These are phyloP conservation scores for Phocides pigmalion DNA, from an alignment of 1,140 invertebrate species.

Conservation along the genomic window DNA sequence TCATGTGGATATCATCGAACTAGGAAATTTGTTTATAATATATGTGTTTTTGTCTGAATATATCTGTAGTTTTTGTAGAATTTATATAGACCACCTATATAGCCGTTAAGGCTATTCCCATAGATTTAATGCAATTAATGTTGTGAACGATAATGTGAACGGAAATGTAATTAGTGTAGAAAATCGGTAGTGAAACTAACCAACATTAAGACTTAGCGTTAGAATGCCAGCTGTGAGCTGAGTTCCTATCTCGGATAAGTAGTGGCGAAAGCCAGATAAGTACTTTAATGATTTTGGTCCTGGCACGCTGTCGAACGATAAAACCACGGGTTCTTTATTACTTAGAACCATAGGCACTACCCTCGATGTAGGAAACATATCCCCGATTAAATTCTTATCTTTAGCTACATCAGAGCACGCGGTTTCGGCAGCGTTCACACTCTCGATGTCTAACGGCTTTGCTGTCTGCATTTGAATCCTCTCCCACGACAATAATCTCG, in stretches of 20 bases:
- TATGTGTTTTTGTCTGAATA: no score
- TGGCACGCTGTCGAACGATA: constrained; percentile 86
- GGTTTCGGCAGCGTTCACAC: constrained; percentile 22
- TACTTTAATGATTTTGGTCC: constrained; percentile 85
- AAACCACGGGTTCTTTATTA: constrained; percentile 60
- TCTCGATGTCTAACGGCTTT: constrained; percentile 37
- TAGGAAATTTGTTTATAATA: no score
- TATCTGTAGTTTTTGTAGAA: no score
- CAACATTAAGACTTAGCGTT: constrained; percentile 84
- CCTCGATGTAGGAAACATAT: constrained; percentile 55
- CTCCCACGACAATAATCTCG: constrained; percentile 18
- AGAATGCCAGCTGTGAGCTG: constrained; percentile 85
- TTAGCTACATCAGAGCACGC: constrained; percentile 30
- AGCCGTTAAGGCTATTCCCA: no score
- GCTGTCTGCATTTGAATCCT: constrained; percentile 40
- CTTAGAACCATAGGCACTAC: constrained; percentile 60
- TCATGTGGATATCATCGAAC: no score
- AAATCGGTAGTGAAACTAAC: constrained; percentile 64
- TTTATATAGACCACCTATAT: no score
- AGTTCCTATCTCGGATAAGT: constrained; percentile 85
- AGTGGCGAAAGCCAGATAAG: constrained; percentile 84
- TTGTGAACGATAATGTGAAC: no score
- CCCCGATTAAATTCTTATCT: constrained; percentile 35
- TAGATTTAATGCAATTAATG: no score
- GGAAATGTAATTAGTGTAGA: constrained; percentile 23